Evolutionary conservation across 1,140 invertebrate species (phyloP).

Genomic region (Delia radicum): DNA sequence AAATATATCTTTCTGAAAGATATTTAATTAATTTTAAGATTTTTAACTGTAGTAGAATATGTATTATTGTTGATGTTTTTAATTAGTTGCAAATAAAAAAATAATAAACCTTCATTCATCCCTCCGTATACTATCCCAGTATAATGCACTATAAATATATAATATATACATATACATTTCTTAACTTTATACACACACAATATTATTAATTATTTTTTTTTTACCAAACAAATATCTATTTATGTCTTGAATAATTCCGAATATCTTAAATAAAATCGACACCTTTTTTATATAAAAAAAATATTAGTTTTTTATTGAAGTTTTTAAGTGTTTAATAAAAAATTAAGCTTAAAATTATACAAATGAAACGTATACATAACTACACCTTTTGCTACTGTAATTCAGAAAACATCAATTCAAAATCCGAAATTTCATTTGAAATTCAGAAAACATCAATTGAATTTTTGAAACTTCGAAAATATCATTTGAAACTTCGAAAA

Average conservation of each 20-base stretch:
- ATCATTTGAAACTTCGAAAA: too few relatives aligned
- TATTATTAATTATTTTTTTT: too few relatives aligned
- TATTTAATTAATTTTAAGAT: not conserved
- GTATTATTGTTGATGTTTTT: not conserved
- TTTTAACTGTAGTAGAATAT: not conserved
- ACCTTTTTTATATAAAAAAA: not conserved
- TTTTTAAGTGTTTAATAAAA: not conserved
- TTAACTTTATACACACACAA: not conserved
- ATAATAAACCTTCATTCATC: not conserved
- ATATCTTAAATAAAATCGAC: not conserved
- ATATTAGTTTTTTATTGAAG: not conserved
- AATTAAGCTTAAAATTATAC: too few relatives aligned
- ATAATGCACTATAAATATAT: not conserved
- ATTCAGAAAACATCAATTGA: too few relatives aligned
- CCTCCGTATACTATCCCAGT: not conserved
- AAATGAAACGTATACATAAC: too few relatives aligned
- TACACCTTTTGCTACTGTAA: too few relatives aligned
- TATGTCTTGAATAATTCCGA: not conserved
- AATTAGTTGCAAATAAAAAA: not conserved
- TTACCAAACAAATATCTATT: not conserved
- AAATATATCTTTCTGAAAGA: not conserved
- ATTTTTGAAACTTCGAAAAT: too few relatives aligned
- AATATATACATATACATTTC: not conserved
- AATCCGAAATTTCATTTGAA: too few relatives aligned
- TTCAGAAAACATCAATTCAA: too few relatives aligned